Evolutionary conservation across 2,113 vertebrate species (phyloP), one percentile per base, ranked within the genome.

Genomic region (Trochalopteron elliotii): DNA sequence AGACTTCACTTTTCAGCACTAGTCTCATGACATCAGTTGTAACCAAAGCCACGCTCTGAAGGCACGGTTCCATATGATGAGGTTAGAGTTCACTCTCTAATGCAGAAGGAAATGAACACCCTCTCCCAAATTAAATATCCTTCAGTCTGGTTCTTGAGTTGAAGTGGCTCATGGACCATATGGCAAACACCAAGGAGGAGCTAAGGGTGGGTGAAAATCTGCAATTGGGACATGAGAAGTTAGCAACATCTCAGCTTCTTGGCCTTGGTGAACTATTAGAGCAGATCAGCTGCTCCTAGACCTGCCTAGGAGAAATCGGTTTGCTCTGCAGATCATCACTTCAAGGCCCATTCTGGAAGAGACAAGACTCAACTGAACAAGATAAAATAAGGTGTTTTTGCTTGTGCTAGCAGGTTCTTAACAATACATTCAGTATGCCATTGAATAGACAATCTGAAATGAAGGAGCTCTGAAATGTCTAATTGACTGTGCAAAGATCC

Each of bases 281-380:
- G 70, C 35, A 82, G 65, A 47, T 84, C 65, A 67, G 65, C 69
- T 87, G 53, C 37, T 68, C 40, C 28, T 27, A 65, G 70, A 64
- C 45, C 57, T 83, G 47, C 35, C 69, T 83, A 82, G n/a, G 33
- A 83, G 69, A 69, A 92, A 61, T 82, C 3, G 42, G 52, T 86
- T 93, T 76, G 71, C 57, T 82, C 80, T 59, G 52, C 60, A 84
- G 71, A 85, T 76, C 57, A n/a, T 76, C 65, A 80, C 63, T 79
- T 88, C 89, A 79, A 92, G 60, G 76, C 81, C 77, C 64, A 47
- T 49, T 94, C 84, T 86, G 61, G 89, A 96, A 96, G 72, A 96
- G 82, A 92, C 40, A 91, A 94, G 64, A 63, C 24, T 92, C 70
- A 57, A 50, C 64, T 30, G 40, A 93, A 87, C 19, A 56, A 40